Evolutionary conservation across 37 sponge, comb jelly and placozoan genomes (phyloP).

Genomic region (Haliclona indistincta): DNA sequence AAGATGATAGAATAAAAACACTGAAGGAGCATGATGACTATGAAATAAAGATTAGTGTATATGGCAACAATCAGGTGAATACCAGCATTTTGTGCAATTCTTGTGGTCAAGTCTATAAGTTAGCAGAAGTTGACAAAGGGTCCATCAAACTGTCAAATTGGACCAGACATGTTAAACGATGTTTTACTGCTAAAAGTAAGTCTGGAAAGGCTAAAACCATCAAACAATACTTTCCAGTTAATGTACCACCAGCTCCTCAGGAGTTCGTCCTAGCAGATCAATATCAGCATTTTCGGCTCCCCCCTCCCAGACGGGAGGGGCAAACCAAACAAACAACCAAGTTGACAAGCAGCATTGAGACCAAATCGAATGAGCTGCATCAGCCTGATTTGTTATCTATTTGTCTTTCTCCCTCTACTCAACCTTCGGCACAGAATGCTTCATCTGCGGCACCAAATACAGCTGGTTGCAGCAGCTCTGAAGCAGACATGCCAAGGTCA

Average conservation of each 20-base stretch:
- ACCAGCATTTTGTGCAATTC: slow-evolving; percentile 1
- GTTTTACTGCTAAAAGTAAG: not conserved
- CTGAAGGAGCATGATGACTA: slow-evolving; percentile 28
- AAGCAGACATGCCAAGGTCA: too few species aligned
- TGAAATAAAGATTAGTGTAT: not conserved
- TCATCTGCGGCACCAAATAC: too few species aligned
- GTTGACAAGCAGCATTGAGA: too few species aligned
- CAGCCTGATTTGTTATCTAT: too few species aligned
- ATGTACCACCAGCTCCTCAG: too few species aligned
- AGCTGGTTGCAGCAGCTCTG: too few species aligned
- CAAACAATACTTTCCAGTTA: too few species aligned
- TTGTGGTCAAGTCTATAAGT: not conserved
- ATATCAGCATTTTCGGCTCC: slow-evolving; percentile 3
- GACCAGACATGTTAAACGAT: slow-evolving; percentile 19
- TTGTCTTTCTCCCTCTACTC: too few species aligned
- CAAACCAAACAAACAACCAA: too few species aligned
- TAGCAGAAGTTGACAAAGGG: not conserved
- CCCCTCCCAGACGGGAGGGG: not conserved
- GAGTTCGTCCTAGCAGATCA: not conserved
- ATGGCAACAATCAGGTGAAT: not conserved
- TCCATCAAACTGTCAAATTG: slow-evolving; percentile 35
- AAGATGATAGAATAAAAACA: not conserved
- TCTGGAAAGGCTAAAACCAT: too few species aligned
- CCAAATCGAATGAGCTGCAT: too few species aligned
- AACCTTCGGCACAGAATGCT: too few species aligned